Base-by-base conservation (phyloP, 2,888 invertebrate genomes). In the Eupithecia abbreviata region DNA sequence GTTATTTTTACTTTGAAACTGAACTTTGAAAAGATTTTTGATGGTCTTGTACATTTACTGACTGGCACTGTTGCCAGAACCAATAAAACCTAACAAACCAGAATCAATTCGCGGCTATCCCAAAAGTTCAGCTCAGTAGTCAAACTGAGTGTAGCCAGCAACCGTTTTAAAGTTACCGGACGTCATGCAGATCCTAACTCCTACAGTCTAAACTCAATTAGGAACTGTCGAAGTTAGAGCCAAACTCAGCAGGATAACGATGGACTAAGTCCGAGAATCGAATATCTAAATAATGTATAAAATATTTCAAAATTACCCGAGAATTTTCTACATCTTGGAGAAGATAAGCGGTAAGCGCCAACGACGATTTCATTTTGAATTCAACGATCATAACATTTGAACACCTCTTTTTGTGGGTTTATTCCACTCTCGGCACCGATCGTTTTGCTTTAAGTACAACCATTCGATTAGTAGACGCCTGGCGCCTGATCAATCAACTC, bases 171-270 rank as follows among this genome's bases (percentile, higher is more conserved):
- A 71, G 47, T 73, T 73, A 75, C 49, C 62, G 71, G 49, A 78
- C 75, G 71, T 75, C 73, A 69, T 69, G 58, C 72, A 69, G 30
- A 77, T 69, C 70, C 69, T 70, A 75, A 75, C 74, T 73, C 66
- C 72, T 74, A 73, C 71, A 75, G 67, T 75, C 71, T 70, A 75
- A 75, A 75, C 77, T 77, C 71, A 73, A 75, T 77, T 68, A 71
- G 72, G 55, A 77, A 77, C 77, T 77, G 74, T 72, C 72, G 43
- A 75, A 75, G 75, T 77, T 77, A 47, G n/a, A 73, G 13, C 55
- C 67, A 77, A 77, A 77, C 75, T 77, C 66, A 12, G 41, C 67
- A 77, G 55, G 55, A 51, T 70, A 73, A 73, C 73, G 49, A 71
- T 73, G 55, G 51, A 65, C 72, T 18, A 45, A 12, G 69, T 72